Conservation (phyloP, 2,888 invertebrate species). For the Timandra comae region DNA sequence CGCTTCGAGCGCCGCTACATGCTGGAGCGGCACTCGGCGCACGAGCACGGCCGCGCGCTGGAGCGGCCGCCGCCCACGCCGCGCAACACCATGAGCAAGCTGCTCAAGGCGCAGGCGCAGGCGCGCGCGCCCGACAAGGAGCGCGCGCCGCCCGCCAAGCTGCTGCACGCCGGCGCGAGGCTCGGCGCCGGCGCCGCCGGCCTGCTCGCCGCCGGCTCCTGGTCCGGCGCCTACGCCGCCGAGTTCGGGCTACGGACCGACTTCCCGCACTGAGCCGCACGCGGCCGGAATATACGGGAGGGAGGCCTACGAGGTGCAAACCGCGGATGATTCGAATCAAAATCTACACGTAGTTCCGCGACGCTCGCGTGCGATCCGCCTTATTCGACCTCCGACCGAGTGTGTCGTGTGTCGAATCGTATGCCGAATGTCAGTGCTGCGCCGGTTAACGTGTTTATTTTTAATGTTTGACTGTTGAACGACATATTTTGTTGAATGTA, state of each 20-base stretch:
- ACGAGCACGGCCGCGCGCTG: slow-evolving; percentile 58
- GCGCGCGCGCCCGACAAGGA: slow-evolving; percentile 17
- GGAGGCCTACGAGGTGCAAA: too few species aligned
- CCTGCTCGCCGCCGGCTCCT: slow-evolving; percentile 36
- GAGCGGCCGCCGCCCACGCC: slow-evolving; percentile 68
- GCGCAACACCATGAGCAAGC: slow-evolving; percentile 72
- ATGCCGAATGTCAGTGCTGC: too few species aligned
- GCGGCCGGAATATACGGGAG: too few species aligned
- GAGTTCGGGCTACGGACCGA: slow-evolving; percentile 49
- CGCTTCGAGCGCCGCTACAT: slow-evolving; percentile 64
- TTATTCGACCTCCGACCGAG: too few species aligned
- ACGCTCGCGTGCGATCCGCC: too few species aligned
- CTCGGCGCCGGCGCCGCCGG: slow-evolving; percentile 29
- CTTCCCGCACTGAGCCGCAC: slow-evolving; percentile 45
- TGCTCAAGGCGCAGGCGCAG: slow-evolving; percentile 66
- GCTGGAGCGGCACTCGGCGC: slow-evolving; percentile 64
- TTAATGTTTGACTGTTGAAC: too few species aligned
- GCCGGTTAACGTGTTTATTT: too few species aligned
- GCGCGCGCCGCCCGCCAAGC: slow-evolving; percentile 5
- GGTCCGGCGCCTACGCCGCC: slow-evolving; percentile 50
- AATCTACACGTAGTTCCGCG: too few species aligned
- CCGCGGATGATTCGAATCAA: too few species aligned
- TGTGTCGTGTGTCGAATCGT: too few species aligned
- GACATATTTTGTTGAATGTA: too few species aligned
- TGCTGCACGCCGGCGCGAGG: slow-evolving; percentile 16